Percentiles rank a stretch among this genome's conserved stretches.
Evolutionary conservation across 2,888 invertebrate species (phyloP).

Genomic region (Crioceris asparagi): DNA sequence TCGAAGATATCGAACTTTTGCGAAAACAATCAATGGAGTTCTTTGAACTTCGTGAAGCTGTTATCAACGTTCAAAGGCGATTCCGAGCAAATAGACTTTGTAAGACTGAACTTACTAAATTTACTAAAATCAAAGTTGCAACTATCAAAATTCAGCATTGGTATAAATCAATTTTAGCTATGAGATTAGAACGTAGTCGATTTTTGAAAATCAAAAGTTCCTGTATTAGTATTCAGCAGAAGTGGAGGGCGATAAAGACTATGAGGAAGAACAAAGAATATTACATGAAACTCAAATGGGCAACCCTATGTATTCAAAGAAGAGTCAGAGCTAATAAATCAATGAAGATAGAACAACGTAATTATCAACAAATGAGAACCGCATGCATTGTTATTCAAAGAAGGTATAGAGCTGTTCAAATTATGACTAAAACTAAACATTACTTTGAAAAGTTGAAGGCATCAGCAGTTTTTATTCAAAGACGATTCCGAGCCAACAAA

Average conservation of each 20-base stretch:
- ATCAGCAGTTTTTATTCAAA: slow-evolving; percentile 37
- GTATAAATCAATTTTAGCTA: slow-evolving; percentile 13
- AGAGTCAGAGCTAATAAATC: slow-evolving; percentile 34
- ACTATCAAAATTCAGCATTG: slow-evolving; percentile 30
- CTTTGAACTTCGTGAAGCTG: too few relatives aligned
- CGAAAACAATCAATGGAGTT: too few relatives aligned
- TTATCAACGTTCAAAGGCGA: slow-evolving; percentile 24
- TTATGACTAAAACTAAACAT: slow-evolving; percentile 28
- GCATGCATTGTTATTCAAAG: slow-evolving; percentile 41
- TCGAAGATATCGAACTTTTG: too few relatives aligned
- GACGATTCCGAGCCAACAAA: slow-evolving; percentile 35
- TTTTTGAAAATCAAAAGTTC: slow-evolving; percentile 15
- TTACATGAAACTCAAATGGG: slow-evolving; percentile 30
- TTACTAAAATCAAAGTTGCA: slow-evolving; percentile 28
- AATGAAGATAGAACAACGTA: slow-evolving; percentile 29
- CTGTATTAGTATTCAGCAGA: slow-evolving; percentile 9
- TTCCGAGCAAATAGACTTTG: slow-evolving; percentile 36
- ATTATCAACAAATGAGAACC: slow-evolving; percentile 32
- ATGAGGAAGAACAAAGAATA: slow-evolving; percentile 29
- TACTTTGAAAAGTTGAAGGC: slow-evolving; percentile 13
- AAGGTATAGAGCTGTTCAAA: slow-evolving; percentile 39
- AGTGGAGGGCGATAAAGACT: slow-evolving; percentile 18
- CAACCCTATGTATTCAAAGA: slow-evolving; percentile 25
- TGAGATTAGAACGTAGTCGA: slow-evolving; percentile 12
- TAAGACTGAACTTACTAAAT: slow-evolving; percentile 32